These are phyloP conservation scores for Myotis planiceps DNA, from an alignment of 2,797 vertebrate genomes.

Conservation along the genomic window DNA sequence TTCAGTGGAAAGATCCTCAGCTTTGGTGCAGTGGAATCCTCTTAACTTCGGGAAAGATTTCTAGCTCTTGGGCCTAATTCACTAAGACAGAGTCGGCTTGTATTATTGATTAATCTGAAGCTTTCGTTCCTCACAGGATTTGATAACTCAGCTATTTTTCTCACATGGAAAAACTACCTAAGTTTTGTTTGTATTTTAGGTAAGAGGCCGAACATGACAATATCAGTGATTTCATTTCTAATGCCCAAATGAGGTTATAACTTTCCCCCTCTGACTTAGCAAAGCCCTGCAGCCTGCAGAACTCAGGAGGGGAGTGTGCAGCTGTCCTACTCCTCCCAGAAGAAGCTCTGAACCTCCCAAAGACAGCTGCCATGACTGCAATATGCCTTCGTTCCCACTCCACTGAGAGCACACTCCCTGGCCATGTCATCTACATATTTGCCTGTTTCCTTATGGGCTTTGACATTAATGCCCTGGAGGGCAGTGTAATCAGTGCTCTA, in stretches of 20 bases:
- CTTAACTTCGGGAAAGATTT: constrained; percentile 18
- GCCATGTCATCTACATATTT: background rate
- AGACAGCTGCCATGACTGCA: background rate
- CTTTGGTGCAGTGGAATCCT: background rate
- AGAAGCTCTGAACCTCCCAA: background rate
- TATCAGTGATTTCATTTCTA: background rate
- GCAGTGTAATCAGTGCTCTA: background rate
- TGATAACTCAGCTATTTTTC: constrained; percentile 29
- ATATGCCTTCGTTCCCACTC: background rate
- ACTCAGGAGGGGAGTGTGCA: background rate
- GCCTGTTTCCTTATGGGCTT: background rate
- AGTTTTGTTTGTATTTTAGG: constrained; percentile 22
- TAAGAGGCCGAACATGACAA: background rate
- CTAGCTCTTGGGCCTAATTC: constrained; percentile 30
- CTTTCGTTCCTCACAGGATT: background rate
- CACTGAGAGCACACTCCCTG: background rate
- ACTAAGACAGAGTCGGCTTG: background rate
- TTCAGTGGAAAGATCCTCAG: background rate
- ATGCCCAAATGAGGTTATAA: background rate
- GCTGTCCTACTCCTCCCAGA: background rate
- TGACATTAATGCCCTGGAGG: background rate
- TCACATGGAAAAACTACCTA: background rate
- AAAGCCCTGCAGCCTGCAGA: background rate
- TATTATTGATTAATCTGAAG: constrained; percentile 37
- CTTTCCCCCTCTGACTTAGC: background rate